Percentiles rank a stretch among this genome's conserved stretches.
These are phyloP conservation scores for Lamellibrachia columna DNA, from an alignment of 2,888 invertebrate species.

Conservation along the genomic window DNA sequence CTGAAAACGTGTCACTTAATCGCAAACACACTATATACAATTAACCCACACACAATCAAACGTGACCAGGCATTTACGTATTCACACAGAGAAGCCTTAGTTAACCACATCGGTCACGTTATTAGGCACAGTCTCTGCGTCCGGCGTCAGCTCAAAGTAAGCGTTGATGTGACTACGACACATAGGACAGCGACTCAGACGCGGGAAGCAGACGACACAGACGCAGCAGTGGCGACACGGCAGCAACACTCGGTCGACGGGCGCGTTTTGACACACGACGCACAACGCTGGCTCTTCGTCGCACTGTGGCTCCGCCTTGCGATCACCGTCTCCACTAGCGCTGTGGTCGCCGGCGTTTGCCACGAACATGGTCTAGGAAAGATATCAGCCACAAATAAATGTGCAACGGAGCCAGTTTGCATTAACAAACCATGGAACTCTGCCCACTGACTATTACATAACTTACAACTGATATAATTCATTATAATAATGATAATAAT, in stretches of 20 bases:
- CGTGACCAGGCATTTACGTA: background rate
- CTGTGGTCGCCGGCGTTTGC: slow-evolving; percentile 20
- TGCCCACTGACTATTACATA: background rate
- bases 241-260: slow-evolving; percentile 80
- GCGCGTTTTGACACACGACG: slow-evolving; percentile 84
- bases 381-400: background rate
- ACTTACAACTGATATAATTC: background rate
- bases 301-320: background rate
- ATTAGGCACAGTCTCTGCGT: background rate
- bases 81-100: background rate
- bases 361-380: slow-evolving; percentile 14
- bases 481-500: too few relatives aligned
- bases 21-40: too few relatives aligned
- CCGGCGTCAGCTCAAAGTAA: slow-evolving; percentile 71
- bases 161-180: slow-evolving; percentile 84
- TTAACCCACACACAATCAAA: too few relatives aligned
- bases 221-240: slow-evolving; percentile 88
- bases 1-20: too few relatives aligned
- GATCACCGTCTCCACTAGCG: slow-evolving; percentile 9
- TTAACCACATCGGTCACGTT: background rate
- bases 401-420: background rate
- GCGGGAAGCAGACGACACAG: slow-evolving; percentile 82
- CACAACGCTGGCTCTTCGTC: slow-evolving; percentile 65
- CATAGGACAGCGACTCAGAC: slow-evolving; percentile 86
- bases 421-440: background rate